These are phyloP conservation scores for Gymnocypris eckloni DNA, from an alignment of 2,797 vertebrate species.

Conservation along the genomic window DNA sequence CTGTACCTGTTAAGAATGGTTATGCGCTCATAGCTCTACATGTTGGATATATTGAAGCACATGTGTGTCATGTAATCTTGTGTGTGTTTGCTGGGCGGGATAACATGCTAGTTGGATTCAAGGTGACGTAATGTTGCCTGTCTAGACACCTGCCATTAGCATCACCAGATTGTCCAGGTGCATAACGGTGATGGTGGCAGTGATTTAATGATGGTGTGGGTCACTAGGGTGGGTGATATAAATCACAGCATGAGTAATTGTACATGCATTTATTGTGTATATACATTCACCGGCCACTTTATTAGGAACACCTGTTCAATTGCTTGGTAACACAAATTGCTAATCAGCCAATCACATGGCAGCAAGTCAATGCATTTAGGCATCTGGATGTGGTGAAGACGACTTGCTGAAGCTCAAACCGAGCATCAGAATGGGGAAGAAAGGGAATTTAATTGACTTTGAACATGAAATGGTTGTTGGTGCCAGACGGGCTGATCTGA, in stretches of 20 bases:
- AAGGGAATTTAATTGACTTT: no score
- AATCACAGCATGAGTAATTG: background rate
- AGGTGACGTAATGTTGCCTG: constrained; percentile 12
- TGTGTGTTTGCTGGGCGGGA: background rate
- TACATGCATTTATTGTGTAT: no score
- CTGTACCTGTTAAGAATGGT: constrained; percentile 4
- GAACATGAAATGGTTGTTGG: no score
- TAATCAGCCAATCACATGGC: no score
- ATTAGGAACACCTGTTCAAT: no score
- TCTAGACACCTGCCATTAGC: constrained; percentile 44
- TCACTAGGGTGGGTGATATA: background rate
- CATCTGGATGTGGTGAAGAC: no score
- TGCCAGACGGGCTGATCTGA: no score
- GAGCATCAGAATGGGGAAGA: no score
- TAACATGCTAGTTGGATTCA: constrained; percentile 18
- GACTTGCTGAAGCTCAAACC: no score
- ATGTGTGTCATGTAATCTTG: constrained; percentile 4
- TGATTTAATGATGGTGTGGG: background rate
- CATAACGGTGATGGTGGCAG: background rate
- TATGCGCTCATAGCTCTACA: constrained; percentile 5
- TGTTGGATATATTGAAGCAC: background rate
- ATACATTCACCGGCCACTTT: no score
- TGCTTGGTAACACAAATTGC: no score
- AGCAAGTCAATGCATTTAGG: no score
- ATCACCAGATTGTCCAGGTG: constrained; percentile 4